phyloP scores from a whole-genome alignment of 2,113 vertebrate genomes.

The Epinephelus fuscoguttatus region DNA sequence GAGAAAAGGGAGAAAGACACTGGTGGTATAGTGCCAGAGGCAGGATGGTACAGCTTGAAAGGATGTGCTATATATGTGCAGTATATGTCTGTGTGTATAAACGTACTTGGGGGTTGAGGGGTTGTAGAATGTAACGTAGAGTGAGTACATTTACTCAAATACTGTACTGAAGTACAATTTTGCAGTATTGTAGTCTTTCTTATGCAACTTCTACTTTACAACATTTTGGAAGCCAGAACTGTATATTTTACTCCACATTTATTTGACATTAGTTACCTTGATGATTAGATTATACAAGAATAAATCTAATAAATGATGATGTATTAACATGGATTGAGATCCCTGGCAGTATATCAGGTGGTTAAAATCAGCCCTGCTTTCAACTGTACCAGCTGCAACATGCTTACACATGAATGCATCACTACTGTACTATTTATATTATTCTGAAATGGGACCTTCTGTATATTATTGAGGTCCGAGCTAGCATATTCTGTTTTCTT shows the following conservation, averaged over 20 bases:
- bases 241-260: background rate
- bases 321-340: no score
- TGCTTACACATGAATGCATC: background rate
- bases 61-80: constrained; percentile 18
- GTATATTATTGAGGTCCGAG: background rate
- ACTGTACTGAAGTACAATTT: background rate
- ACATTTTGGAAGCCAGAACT: background rate
- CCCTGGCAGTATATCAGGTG: no score
- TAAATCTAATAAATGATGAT: background rate
- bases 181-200: background rate
- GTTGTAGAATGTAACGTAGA: background rate
- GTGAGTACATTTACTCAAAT: background rate
- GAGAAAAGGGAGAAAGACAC: constrained; percentile 45
- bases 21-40: constrained; percentile 59
- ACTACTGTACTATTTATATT: background rate
- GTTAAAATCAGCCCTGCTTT: no score
- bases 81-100: background rate
- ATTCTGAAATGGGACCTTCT: background rate
- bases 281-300: background rate
- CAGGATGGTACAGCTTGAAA: constrained; percentile 43
- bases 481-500: no score
- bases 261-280: background rate
- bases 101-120: constrained; percentile 24
- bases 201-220: background rate
- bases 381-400: background rate